Evolutionary conservation across 2,888 invertebrate species (phyloP), one percentile per base, ranked within the genome.

Genomic region (Nysson spinosus): DNA sequence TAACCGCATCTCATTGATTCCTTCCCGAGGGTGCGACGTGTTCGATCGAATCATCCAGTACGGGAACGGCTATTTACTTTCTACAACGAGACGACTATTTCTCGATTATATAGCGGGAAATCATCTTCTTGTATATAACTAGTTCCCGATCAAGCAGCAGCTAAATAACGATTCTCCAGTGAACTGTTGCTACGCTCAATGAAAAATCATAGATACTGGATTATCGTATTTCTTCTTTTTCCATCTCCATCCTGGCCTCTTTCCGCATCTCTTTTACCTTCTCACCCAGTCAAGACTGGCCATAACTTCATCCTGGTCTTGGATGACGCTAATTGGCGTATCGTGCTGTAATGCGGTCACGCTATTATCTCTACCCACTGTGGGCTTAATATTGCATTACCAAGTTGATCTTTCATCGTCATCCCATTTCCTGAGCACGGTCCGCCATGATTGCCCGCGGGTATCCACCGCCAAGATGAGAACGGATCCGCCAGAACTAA

Each of bases 321-420:
- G 71, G 65, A 73, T 78, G 78, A 82, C 80, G 79, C 77, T 83
- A 83, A 83, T 83, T 83, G 83, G 80, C 81, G 78, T 79, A 78
- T 81, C 81, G 78, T 77, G 78, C 77, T 69, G 76, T 81, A 80
- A 80, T 77, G 71, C 78, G 78, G 82, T 80, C 79, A 79, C 79
- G 81, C 74, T 75, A 82, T 82, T 82, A 82, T 80, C 80, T 76
- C 72, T 62, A 71, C 65, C 69, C 73, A 72, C 71, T 69, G 74
- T 69, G 68, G 71, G 52, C 72, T 61, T 65, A 75, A 82, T 79
- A 78, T 80, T 81, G 78, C 81, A 79, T 80, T 78, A 77, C 72
- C 71, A 56, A 63, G 75, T 80, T 72, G 81, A 82, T 80, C 78
- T 77, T 78, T 80, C 74, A 74, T 74, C 64, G 78, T 66, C 69